Evolutionary conservation across 2,888 invertebrate genomes (phyloP).

Genomic region (Tetrapedia diversipes): DNA sequence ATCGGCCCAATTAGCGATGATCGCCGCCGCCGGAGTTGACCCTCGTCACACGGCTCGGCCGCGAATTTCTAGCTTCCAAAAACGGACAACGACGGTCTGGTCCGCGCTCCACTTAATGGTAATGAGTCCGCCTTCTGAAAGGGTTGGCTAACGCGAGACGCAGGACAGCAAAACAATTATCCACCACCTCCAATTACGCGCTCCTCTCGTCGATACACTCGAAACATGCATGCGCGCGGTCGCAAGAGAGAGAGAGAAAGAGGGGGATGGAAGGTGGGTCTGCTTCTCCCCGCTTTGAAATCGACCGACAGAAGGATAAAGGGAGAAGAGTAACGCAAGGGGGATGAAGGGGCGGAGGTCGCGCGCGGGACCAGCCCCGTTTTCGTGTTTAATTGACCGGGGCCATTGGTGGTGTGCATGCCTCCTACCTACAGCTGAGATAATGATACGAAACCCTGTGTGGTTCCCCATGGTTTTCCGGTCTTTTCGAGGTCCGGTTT

Average conservation of each 20-base stretch:
- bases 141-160: slow-evolving; percentile 51
- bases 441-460: slow-evolving; percentile 48
- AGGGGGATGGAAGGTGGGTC: slow-evolving; percentile 31
- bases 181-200: slow-evolving; percentile 61
- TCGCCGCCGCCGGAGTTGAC: slow-evolving; percentile 13
- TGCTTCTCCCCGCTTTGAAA: slow-evolving; percentile 46
- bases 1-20: slow-evolving; percentile 47
- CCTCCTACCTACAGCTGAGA: slow-evolving; percentile 43
- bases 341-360: not conserved
- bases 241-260: too few species aligned
- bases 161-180: slow-evolving; percentile 59
- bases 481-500: slow-evolving; percentile 10
- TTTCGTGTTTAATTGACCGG: slow-evolving; percentile 66
- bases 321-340: slow-evolving; percentile 31
- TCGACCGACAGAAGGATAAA: slow-evolving; percentile 51
- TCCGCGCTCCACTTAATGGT: slow-evolving; percentile 54
- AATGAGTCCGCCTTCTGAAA: slow-evolving; percentile 57
- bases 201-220: slow-evolving; percentile 60
- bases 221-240: too few species aligned
- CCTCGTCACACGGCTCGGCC: slow-evolving; percentile 16
- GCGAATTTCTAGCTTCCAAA: slow-evolving; percentile 41
- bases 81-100: slow-evolving; percentile 40
- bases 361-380: slow-evolving; percentile 40
- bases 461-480: slow-evolving; percentile 2
- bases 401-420: slow-evolving; percentile 24